Percentiles rank a stretch among this genome's conserved stretches.
phyloP scores from a whole-genome alignment of 2,113 vertebrate species.

The Eira barbara region DNA sequence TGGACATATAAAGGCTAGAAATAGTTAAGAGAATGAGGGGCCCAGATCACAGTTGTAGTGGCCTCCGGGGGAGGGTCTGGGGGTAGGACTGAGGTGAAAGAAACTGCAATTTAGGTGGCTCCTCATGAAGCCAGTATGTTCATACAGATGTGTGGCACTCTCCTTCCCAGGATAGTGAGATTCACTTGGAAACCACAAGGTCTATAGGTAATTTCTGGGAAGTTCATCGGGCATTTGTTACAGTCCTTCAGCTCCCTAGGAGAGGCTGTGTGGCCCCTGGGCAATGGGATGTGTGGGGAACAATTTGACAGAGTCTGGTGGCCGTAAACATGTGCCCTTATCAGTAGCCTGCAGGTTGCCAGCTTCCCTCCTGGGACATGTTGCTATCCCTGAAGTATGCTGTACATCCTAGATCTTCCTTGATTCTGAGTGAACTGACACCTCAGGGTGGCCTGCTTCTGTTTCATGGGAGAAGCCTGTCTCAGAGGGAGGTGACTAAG shows the following conservation, averaged over 20 bases:
- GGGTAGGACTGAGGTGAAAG: background rate
- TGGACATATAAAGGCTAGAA: background rate
- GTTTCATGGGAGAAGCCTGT: background rate
- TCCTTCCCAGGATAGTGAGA: background rate
- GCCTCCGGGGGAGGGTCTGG: background rate
- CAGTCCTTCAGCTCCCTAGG: background rate
- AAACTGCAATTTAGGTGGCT: background rate
- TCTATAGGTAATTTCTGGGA: background rate
- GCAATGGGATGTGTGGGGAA: background rate
- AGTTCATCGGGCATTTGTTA: background rate
- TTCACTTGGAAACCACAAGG: background rate
- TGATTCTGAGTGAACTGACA: too few relatives aligned
- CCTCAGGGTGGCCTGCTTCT: background rate
- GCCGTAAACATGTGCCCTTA: background rate
- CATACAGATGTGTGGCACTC: background rate
- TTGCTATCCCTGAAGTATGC: background rate
- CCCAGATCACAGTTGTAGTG: background rate
- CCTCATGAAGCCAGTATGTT: background rate
- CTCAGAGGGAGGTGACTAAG: background rate
- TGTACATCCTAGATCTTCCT: background rate
- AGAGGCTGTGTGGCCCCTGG: background rate
- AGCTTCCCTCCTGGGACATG: background rate
- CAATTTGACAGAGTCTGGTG: background rate
- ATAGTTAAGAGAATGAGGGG: background rate
- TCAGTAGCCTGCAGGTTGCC: too few relatives aligned